Conservation (phyloP, 2,888 invertebrate genomes). For the Drosophila parthenogenetica region DNA sequence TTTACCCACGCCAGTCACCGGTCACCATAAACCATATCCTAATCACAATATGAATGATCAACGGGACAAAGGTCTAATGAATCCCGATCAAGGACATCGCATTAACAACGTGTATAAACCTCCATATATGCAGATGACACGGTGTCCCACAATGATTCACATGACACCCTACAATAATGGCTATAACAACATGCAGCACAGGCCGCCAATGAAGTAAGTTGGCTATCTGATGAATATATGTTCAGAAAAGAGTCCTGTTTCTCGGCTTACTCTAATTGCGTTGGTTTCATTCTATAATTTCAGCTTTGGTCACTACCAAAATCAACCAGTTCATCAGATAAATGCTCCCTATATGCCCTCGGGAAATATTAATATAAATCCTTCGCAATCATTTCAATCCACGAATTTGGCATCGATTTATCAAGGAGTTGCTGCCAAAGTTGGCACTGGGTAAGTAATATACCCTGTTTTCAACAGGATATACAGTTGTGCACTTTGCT, state of each 20-base stretch:
- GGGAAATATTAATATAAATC: constrained; percentile 61
- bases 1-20: constrained; percentile 60
- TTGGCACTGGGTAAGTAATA: constrained; percentile 82
- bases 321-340: constrained; percentile 64
- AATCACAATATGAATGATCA: constrained; percentile 50
- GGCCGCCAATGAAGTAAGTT: constrained; percentile 63
- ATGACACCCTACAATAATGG: constrained; percentile 67
- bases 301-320: constrained; percentile 66
- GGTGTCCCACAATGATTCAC: constrained; percentile 58
- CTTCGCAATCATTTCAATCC: constrained; percentile 67
- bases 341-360: constrained; percentile 61
- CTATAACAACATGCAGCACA: constrained; percentile 59
- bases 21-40: constrained; percentile 52
- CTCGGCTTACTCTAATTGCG: too few relatives aligned
- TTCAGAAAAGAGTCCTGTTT: too few relatives aligned
- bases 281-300: constrained; percentile 9
- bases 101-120: constrained; percentile 60
- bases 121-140: constrained; percentile 60
- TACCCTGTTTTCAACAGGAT: too few relatives aligned
- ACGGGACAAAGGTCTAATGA: constrained; percentile 41
- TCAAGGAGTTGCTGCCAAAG: constrained; percentile 84
- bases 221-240: too few relatives aligned
- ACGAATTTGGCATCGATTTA: constrained; percentile 83
- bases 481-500: too few relatives aligned
- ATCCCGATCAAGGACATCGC: constrained; percentile 54